A percentile compares a stretch with the other conserved stretches of the same genome.
phyloP scores from a whole-genome alignment of 2,113 vertebrate species.

The Tetrax tetrax region DNA sequence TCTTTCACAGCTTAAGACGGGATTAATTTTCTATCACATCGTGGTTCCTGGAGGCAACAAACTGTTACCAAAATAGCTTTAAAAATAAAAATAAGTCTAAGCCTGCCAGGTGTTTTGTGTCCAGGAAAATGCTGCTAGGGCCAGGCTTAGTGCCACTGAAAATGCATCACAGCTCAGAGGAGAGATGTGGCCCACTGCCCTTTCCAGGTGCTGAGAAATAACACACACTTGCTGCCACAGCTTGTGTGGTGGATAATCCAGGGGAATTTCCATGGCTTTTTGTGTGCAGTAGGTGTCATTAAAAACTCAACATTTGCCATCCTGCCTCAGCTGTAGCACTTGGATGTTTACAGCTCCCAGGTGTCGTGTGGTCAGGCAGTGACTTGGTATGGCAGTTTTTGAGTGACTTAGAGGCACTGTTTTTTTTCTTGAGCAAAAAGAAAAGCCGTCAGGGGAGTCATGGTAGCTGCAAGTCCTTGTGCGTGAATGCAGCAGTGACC shows the following conservation, averaged over 20 bases:
- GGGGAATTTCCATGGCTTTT: background rate
- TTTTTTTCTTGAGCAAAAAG: background rate
- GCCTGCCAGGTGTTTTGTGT: background rate
- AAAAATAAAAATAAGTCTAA: background rate
- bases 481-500: background rate
- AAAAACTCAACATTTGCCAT: background rate
- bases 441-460: background rate
- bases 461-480: background rate
- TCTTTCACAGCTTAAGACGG: background rate
- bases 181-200: background rate
- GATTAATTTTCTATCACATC: background rate
- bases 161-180: background rate
- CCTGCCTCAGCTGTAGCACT: background rate
- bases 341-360: background rate
- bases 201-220: background rate
- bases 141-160: background rate
- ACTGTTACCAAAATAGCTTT: background rate
- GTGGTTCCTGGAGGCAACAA: background rate
- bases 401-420: background rate
- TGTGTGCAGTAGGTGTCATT: slow-evolving; percentile 3
- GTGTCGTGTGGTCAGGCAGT: background rate
- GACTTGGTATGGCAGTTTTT: background rate
- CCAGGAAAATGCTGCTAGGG: background rate
- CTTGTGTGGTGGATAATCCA: background rate
- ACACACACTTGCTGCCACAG: background rate